Base-by-base conservation (phyloP, 2,888 invertebrate species). In the Stratiomys singularior region DNA sequence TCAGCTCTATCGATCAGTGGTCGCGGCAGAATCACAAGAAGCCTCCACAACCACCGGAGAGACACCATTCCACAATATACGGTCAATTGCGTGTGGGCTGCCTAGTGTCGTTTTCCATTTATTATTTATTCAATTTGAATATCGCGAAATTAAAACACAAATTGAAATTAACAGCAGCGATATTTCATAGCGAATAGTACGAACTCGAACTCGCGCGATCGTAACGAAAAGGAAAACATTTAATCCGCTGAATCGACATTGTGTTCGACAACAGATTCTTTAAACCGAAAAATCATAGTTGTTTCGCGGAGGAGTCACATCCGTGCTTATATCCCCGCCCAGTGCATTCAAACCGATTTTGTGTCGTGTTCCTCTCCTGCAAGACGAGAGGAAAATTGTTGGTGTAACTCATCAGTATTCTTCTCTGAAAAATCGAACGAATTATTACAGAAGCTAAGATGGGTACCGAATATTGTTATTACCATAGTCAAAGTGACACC, bases 11-110 rank as follows among this genome's bases (percentile, higher is more conserved):
- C 69, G 69, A 69, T 69, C 69, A 69, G 69, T 69, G 11, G 69
- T n/a, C 47, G 47, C 25, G 13, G 69, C 23, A 13, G 25, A 47
- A 69, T 47, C 18, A 21, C 69, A 69, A 69, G 69, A 47, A 69
- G 25, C 13, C 47, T 69, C 23, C 66, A 66, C 60, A 25, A 13
- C 9, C 60, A 60, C 60, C 60, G 60, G 60, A 25, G n/a, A 60
- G 25, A n/a, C 64, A 64, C 28, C 64, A 64, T 64, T 64, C 69
- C 69, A 13, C 69, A 46, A 46, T 44, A 15, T 47, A 69, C 69
- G 1, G 69, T 69, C 69, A 69, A 69, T 69, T 69, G 69, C 69
- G 69, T 69, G 69, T 69, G 69, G 69, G 69, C 69, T 18, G 69
- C 25, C 13, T 67, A 67, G 44, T 46, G 69, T 23, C 69, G 69